phyloP scores from a whole-genome alignment of 2,113 vertebrate species.

The Nettapus auritus region DNA sequence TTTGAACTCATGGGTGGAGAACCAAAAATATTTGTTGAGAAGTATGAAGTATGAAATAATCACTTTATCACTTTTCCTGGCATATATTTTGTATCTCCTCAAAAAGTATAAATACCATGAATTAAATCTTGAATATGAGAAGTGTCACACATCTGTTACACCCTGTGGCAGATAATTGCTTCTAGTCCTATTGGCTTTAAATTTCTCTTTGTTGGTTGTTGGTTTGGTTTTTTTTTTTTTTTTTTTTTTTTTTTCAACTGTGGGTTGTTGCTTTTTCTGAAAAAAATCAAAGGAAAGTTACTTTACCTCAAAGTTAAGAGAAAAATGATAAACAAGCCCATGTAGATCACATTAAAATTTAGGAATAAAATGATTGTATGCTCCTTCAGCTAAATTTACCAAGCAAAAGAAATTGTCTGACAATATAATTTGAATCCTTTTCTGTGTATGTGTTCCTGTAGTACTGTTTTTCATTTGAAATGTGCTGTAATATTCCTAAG shows the following conservation, averaged over 20 bases:
- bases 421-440: not conserved
- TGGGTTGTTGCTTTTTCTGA: not conserved
- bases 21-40: not conserved
- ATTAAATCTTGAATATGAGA: not conserved
- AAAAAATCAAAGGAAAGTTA: not conserved
- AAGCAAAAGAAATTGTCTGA: not conserved
- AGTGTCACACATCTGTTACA: not conserved
- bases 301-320: not conserved
- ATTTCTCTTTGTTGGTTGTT: not conserved
- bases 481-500: not conserved
- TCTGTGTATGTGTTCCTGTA: not conserved
- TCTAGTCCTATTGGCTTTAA: not conserved
- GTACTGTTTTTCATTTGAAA: not conserved
- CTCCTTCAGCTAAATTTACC: conserved; percentile 23
- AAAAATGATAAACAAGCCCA: not conserved
- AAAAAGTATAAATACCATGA: not conserved
- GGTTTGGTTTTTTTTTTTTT: not conserved
- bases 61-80: not conserved
- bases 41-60: not conserved
- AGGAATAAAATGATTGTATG: not conserved
- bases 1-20: not conserved
- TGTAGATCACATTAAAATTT: not conserved
- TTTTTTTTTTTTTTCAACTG: too few relatives aligned
- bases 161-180: not conserved
- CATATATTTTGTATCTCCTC: not conserved